Evolutionary conservation across 2,113 vertebrate genomes (phyloP).

Genomic region (Aleadryas rufinucha): DNA sequence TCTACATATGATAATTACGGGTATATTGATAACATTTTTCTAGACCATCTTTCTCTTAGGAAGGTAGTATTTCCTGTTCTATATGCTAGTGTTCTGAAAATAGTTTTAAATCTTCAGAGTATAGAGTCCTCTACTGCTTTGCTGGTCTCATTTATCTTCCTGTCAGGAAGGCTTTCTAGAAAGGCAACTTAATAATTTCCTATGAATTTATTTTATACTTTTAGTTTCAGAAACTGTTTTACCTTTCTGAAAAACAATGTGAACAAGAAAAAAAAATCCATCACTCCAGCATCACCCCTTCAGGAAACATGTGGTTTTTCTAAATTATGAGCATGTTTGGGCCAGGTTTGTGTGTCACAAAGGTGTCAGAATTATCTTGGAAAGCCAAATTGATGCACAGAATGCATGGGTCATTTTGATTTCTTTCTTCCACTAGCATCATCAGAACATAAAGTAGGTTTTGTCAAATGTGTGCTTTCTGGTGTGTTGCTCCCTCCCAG

Average conservation of each 20-base stretch:
- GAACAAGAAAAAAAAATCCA: neutral
- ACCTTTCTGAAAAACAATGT: neutral
- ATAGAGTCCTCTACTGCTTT: neutral
- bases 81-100: neutral
- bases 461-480: neutral
- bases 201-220: neutral
- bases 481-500: neutral
- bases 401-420: neutral
- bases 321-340: neutral
- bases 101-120: neutral
- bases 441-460: neutral
- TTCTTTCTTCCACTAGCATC: neutral
- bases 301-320: neutral
- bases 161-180: neutral
- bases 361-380: neutral
- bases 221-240: neutral
- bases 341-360: neutral
- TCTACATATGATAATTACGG: constrained; percentile 4
- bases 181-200: neutral
- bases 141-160: neutral
- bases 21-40: constrained; percentile 6
- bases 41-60: neutral
- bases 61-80: neutral
- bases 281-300: neutral
- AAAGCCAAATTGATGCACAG: neutral